Conservation (phyloP, 1,140 invertebrate species). For the Pachypeltis micranthus region DNA sequence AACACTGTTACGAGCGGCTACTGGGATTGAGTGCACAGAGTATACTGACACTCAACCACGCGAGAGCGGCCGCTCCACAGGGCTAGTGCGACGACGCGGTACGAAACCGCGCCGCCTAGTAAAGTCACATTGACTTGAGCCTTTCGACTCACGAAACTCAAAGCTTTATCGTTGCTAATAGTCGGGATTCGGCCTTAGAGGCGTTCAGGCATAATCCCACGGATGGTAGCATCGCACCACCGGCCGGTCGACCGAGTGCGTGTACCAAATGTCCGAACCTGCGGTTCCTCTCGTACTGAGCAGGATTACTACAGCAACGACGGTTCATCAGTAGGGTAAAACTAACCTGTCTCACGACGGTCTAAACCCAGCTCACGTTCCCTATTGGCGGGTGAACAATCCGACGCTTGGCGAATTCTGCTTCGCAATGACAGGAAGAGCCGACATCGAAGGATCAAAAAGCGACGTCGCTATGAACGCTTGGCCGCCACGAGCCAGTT, state of each 20-base stretch:
- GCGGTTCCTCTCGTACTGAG: conserved; percentile 65
- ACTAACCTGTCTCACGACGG: conserved; percentile 70
- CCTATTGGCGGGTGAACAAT: conserved; percentile 68
- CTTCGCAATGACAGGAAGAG: conserved; percentile 79
- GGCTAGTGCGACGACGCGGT: conserved; percentile 1
- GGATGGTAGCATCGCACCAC: conserved; percentile 68
- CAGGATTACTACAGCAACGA: conserved; percentile 49
- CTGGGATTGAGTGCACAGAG: conserved; percentile 13
- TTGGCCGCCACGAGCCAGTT: conserved; percentile 74
- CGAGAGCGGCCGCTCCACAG: conserved; percentile 3
- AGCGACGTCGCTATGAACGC: conserved; percentile 72
- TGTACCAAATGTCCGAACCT: conserved; percentile 68
- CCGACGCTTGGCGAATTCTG: conserved; percentile 71
- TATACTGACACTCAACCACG: not conserved
- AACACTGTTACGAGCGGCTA: conserved; percentile 15
- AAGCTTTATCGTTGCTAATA: conserved; percentile 43
- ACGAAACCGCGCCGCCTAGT: conserved; percentile 14
- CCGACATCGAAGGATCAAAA: conserved; percentile 77
- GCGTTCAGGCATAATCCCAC: conserved; percentile 72
- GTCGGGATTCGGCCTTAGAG: conserved; percentile 63
- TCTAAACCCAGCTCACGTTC: conserved; percentile 63
- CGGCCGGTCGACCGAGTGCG: conserved; percentile 51
- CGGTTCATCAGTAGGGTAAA: conserved; percentile 49
- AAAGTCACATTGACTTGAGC: conserved; percentile 39
- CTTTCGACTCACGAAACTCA: conserved; percentile 42